phyloP scores from a whole-genome alignment of 2,113 vertebrate genomes.

The Bambusicola thoracicus region DNA sequence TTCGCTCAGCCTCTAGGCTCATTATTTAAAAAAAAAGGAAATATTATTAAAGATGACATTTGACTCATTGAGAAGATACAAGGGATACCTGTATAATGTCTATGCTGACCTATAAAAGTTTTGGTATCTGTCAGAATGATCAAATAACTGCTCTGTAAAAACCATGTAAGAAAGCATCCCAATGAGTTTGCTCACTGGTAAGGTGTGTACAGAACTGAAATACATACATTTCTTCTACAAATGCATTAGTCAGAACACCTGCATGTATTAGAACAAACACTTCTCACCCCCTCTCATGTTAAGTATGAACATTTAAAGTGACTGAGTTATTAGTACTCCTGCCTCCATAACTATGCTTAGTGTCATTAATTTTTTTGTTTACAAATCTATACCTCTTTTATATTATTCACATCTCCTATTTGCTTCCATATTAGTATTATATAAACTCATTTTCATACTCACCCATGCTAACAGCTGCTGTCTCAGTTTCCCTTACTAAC shows the following conservation, averaged over 20 bases:
- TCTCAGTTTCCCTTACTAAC: neutral
- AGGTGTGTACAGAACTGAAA: neutral
- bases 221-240: accelerated
- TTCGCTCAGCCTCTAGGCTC: neutral
- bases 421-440: neutral
- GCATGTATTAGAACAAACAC: accelerated
- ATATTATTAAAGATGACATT: neutral
- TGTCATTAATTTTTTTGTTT: neutral
- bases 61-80: neutral
- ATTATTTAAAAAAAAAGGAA: neutral
- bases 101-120: neutral
- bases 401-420: neutral
- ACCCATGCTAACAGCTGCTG: neutral
- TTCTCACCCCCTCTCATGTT: neutral
- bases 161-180: accelerated
- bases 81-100: accelerated
- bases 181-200: neutral
- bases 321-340: neutral
- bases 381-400: neutral
- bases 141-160: neutral
- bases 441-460: neutral
- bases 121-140: neutral
- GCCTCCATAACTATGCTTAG: neutral
- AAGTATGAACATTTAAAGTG: neutral
- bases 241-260: neutral